A percentile compares a stretch with the other conserved stretches of the same genome.
These are phyloP conservation scores for Alviniconcha strummeri DNA, from an alignment of 2,888 invertebrate species.

Conservation along the genomic window DNA sequence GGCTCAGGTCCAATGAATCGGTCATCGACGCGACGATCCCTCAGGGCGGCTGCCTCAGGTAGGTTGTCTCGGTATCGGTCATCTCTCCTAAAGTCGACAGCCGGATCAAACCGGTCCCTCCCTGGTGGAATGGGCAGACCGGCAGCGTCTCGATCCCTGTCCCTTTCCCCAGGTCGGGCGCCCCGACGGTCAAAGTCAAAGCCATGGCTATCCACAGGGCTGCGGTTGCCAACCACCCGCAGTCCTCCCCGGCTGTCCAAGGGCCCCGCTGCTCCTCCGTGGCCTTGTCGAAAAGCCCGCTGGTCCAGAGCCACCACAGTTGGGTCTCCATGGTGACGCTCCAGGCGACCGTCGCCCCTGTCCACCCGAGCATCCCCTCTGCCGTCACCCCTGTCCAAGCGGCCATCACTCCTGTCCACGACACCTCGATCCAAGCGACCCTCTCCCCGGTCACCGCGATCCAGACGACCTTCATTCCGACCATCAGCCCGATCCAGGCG, in stretches of 20 bases:
- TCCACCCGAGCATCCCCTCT: constrained; percentile 29
- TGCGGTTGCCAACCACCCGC: constrained; percentile 16
- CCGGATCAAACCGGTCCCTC: background rate
- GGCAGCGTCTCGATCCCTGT: constrained; percentile 40
- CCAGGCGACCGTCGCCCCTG: constrained; percentile 33
- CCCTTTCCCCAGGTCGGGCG: constrained; percentile 24
- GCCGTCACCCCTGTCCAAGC: constrained; percentile 34
- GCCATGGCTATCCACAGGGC: constrained; percentile 28
- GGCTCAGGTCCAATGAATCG: constrained; percentile 9
- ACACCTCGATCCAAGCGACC: constrained; percentile 28
- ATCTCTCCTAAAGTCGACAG: constrained; percentile 14
- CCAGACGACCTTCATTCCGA: constrained; percentile 11
- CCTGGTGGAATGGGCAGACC: constrained; percentile 17
- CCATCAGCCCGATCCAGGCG: constrained; percentile 35
- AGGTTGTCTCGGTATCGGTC: constrained; percentile 24
- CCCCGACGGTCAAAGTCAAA: constrained; percentile 24
- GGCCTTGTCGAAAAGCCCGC: constrained; percentile 7
- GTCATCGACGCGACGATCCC: constrained; percentile 21
- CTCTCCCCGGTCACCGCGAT: constrained; percentile 34
- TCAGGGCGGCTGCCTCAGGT: background rate
- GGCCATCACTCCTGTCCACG: background rate
- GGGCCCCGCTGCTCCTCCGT: background rate
- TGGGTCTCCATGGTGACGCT: constrained; percentile 19
- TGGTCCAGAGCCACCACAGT: background rate
- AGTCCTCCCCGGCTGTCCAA: constrained; percentile 19